Base-by-base conservation (phyloP, 1,140 invertebrate species). In the Philaenus spumarius region DNA sequence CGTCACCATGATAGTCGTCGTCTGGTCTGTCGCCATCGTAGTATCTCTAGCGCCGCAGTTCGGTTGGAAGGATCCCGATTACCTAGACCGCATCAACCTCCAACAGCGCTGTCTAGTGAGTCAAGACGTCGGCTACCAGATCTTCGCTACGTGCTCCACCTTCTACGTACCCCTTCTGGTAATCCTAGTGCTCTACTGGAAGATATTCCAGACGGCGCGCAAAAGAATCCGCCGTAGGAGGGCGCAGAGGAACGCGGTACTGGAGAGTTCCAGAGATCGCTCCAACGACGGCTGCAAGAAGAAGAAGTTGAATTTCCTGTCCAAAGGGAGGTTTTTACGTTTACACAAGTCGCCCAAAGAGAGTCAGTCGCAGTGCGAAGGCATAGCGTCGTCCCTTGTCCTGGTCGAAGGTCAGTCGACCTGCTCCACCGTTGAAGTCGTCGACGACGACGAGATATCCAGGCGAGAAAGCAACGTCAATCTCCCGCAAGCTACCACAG, bases 1-100 rank as follows among this genome's bases (percentile, higher is more conserved):
- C 66, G 85, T 90, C 61, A 79, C 84, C 17, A 93, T 98, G 88
- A 93, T 99, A 51, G 80, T 86, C 40, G 73, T 90, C 14, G 89
- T 98, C 14, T 99, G 97, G 97, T 78, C 83, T 15, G 84, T 94
- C 3, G 90, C 95, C 1, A 79, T 97, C 37, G 82, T 94, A 61
- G 90, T 98, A 23, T 97, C 93, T 6, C 76, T 97, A 57, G 93
- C 94, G 5, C 95, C 95, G 0, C 83, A 93, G 64, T 87, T 98
- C 66, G 92, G 89, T 50, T 93, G 89, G 90, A 94, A 94, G 73
- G 92, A 95, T 78, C 84, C 87, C 0, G 86, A 87, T 60, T 93
- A 89, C 73, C 74, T 90, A 66, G 79, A 84, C 52, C 81, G 93
- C 60, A 90, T 95, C 64, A 67, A 65, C 34, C 22, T 56, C 19